These are phyloP conservation scores for Lampris megalopsis DNA, from an alignment of 2,113 vertebrate genomes.

Conservation along the genomic window DNA sequence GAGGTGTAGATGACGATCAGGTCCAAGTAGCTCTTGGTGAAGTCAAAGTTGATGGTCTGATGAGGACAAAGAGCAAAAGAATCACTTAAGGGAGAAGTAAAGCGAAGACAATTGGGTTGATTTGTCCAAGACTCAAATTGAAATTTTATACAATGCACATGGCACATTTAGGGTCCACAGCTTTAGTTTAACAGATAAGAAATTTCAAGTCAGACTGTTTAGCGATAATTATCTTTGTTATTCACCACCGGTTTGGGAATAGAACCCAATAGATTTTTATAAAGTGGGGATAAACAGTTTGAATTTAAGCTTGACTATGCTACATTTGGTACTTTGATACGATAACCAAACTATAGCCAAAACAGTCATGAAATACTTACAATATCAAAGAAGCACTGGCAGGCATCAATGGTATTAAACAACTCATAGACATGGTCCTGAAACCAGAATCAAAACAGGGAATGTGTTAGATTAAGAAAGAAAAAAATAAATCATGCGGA, in stretches of 20 bases:
- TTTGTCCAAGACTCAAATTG: no score
- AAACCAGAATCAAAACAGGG: neutral
- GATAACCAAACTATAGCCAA: neutral
- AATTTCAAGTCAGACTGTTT: no score
- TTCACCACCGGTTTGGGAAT: no score
- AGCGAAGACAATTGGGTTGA: neutral
- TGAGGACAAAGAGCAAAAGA: constrained; percentile 26
- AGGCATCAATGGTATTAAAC: constrained; percentile 93
- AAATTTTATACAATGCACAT: no score
- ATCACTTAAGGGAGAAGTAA: neutral
- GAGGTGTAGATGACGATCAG: constrained; percentile 91
- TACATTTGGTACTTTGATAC: neutral
- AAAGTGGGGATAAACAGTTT: no score
- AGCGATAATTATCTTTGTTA: no score
- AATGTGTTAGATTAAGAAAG: constrained; percentile 7
- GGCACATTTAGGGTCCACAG: neutral
- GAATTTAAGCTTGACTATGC: no score
- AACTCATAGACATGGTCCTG: constrained; percentile 96
- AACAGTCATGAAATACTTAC: constrained; percentile 80
- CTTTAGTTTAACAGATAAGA: no score
- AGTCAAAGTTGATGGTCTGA: constrained; percentile 90
- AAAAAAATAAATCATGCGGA: neutral
- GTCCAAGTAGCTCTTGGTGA: constrained; percentile 93
- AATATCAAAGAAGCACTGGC: constrained; percentile 92
- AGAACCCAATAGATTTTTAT: no score